Base-by-base conservation (phyloP, 2,888 invertebrate genomes). In the Parasteatoda lunata region DNA sequence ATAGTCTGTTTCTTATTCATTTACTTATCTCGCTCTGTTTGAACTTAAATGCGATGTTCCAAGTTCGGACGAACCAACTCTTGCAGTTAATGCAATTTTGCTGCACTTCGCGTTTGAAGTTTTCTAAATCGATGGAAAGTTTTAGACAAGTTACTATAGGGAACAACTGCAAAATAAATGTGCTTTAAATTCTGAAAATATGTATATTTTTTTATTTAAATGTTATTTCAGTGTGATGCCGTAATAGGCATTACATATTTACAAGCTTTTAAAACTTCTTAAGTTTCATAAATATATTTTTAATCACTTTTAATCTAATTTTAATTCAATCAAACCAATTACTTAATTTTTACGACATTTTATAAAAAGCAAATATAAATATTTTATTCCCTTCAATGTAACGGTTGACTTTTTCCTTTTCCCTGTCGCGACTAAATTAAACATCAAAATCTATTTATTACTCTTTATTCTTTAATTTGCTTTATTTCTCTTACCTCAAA, bases 21-120 rank as follows among this genome's bases (percentile, higher is more conserved):
- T 84, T 84, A 77, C 83, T 84, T 84, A 84, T 77, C 77, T 77
- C 83, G 77, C 83, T 72, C 71, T 70, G 83, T 77, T 84, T 77
- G 77, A 84, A 72, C 83, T 84, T 84, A 66, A 84, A 84, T 84
- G 65, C 66, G 71, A 77, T 13, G 77, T 72, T 84, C 77, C 77
- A 84, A 84, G 77, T 84, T 84, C 77, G 47, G 9, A 9, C 59
- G 59, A 52, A 52, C 30, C 59, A 84, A 84, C 71, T 84, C 72
- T 77, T 47, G 71, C 72, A 66, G 83, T 77, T 77, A 84, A 77
- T 84, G 77, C 65, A 77, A 84, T 84, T 84, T 77, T 72, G 83
- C 72, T 54, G 65, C 70, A 64, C 70, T 82, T 75, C 76, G 52
- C 64, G 69, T 64, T 52, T 66, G 45, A 77, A 72, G 77, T 30